phyloP scores from a whole-genome alignment of 2,113 vertebrate species.

The Mionectes macconnelli region DNA sequence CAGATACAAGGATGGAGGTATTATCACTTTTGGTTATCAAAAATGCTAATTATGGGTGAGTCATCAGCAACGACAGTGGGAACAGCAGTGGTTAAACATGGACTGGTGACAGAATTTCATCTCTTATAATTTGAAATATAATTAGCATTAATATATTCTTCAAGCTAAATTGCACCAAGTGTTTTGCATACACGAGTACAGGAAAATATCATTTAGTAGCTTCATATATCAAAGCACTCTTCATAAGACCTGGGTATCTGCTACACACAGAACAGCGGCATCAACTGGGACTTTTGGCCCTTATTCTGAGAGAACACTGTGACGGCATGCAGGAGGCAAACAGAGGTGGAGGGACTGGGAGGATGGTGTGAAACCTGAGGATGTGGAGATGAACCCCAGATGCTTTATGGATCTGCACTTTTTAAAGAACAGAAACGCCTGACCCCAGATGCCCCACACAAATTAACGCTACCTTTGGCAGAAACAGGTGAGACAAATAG shows the following conservation, averaged over 20 bases:
- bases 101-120: neutral
- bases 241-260: neutral
- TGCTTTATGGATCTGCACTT: neutral
- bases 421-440: neutral
- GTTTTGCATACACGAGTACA: conserved; percentile 14
- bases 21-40: neutral
- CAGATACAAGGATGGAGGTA: neutral
- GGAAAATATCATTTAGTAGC: neutral
- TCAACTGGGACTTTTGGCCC: accelerated
- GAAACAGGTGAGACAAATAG: neutral
- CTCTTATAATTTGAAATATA: neutral
- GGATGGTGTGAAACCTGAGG: neutral
- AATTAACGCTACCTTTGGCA: neutral
- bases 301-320: neutral
- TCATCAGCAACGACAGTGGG: neutral
- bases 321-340: neutral
- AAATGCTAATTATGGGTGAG: neutral
- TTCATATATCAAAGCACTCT: neutral
- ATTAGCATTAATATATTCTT: conserved; percentile 11
- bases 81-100: neutral
- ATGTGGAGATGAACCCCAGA: neutral
- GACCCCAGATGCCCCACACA: neutral
- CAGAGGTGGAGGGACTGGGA: neutral
- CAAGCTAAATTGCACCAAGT: neutral
- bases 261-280: accelerated